Conservation (phyloP, 1,140 invertebrate genomes). For the Magallana ariakensis region DNA sequence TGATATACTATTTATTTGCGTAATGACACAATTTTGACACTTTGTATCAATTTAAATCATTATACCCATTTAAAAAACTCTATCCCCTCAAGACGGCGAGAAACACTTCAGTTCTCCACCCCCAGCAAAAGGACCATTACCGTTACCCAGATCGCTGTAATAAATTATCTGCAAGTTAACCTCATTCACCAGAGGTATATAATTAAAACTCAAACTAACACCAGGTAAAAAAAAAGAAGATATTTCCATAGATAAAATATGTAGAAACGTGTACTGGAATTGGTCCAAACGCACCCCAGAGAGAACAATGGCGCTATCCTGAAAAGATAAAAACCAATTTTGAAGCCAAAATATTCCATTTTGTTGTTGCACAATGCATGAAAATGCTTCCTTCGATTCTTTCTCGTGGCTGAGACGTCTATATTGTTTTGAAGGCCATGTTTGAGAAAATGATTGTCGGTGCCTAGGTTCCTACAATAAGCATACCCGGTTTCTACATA, state of each 20-base stretch:
- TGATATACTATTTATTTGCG: no score
- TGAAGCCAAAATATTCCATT: conserved; percentile 3
- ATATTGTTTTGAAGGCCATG: conserved; percentile 14
- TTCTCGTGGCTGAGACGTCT: background rate
- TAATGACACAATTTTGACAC: background rate
- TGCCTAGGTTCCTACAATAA: conserved; percentile 10
- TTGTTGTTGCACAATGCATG: conserved; percentile 18
- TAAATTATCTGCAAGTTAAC: conserved; percentile 25
- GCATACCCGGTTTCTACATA: conserved; percentile 22
- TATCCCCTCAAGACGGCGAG: background rate
- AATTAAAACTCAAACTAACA: conserved; percentile 32
- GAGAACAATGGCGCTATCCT: background rate
- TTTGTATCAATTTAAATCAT: background rate
- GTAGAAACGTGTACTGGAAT: conserved; percentile 7
- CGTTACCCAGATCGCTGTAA: background rate
- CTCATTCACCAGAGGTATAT: background rate
- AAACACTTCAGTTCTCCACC: conserved; percentile 17
- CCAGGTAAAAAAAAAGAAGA: conserved; percentile 3
- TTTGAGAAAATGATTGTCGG: conserved; percentile 15
- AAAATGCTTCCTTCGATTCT: background rate
- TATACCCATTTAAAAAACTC: background rate
- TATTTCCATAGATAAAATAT: conserved; percentile 18
- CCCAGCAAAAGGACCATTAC: background rate
- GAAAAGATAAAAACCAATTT: conserved; percentile 19
- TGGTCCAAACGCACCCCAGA: conserved; percentile 7